Conservation (phyloP, 2,797 vertebrate species). For the Arremon brunneinucha region DNA sequence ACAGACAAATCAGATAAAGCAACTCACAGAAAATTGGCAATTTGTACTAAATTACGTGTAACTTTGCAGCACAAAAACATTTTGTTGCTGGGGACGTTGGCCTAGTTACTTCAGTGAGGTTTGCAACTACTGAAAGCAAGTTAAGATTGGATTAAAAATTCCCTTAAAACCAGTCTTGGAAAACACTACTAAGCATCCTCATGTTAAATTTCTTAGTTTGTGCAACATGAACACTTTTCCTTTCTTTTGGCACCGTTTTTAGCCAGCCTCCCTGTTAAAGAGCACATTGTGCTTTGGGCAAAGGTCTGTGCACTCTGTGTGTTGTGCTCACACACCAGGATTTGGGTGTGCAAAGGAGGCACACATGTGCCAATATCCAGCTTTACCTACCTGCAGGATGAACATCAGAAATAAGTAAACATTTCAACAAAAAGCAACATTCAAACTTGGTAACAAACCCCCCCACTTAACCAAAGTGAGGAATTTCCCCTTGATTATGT, state of each 20-base stretch:
- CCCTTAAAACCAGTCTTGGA: background rate
- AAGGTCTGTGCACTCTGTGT: background rate
- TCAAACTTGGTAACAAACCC: background rate
- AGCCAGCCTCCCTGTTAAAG: background rate
- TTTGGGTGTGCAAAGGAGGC: background rate
- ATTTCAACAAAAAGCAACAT: background rate
- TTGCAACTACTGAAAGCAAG: background rate
- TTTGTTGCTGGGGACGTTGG: background rate
- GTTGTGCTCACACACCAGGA: background rate
- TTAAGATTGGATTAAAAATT: background rate
- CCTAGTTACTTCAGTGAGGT: background rate
- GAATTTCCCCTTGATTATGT: background rate
- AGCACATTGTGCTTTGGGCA: background rate
- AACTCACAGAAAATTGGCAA: background rate
- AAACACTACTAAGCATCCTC: background rate
- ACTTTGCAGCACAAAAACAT: slow-evolving; percentile 7
- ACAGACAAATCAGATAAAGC: slow-evolving; percentile 3
- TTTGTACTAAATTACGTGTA: background rate
- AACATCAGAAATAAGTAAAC: background rate
- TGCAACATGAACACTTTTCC: background rate
- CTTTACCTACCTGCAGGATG: slow-evolving; percentile 37
- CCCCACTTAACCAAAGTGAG: background rate
- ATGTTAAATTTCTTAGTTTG: background rate
- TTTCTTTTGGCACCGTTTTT: background rate
- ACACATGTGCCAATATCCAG: background rate